Percentiles rank a stretch among this genome's conserved stretches.
Conservation (phyloP, 2,113 vertebrate species). For the Oriolus oriolus region DNA sequence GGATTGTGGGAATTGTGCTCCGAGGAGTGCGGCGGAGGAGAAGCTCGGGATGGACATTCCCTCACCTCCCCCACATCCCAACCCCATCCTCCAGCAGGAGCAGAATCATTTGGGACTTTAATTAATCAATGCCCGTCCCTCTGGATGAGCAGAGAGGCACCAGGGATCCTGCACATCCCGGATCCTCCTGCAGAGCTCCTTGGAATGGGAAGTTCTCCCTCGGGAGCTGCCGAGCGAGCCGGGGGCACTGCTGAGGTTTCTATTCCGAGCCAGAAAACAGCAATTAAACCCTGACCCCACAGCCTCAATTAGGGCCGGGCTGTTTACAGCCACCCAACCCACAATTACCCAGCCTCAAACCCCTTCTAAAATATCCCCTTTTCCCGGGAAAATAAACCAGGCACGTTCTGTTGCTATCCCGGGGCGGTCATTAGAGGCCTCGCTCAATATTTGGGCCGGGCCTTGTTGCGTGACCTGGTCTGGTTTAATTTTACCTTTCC, state of each 20-base stretch:
- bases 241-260: constrained; percentile 49
- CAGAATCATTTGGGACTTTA: neutral
- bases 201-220: constrained; percentile 37
- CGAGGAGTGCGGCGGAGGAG: neutral
- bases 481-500: neutral
- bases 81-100: neutral
- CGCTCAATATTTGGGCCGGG: neutral
- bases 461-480: neutral
- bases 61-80: neutral
- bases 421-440: neutral
- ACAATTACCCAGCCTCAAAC: constrained; percentile 60
- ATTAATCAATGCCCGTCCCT: rapidly evolving
- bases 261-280: constrained; percentile 65
- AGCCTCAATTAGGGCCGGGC: constrained; percentile 59
- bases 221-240: constrained; percentile 8
- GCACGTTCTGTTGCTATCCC: constrained; percentile 40
- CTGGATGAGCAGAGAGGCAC: neutral
- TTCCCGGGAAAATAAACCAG: neutral
- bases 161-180: neutral
- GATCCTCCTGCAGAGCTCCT: neutral
- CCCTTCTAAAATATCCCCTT: constrained; percentile 1
- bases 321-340: constrained; percentile 45
- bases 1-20: neutral
- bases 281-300: constrained; percentile 69
- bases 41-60: neutral